These are phyloP conservation scores for Stratiomys singularior DNA, from an alignment of 2,888 invertebrate genomes.

Conservation along the genomic window DNA sequence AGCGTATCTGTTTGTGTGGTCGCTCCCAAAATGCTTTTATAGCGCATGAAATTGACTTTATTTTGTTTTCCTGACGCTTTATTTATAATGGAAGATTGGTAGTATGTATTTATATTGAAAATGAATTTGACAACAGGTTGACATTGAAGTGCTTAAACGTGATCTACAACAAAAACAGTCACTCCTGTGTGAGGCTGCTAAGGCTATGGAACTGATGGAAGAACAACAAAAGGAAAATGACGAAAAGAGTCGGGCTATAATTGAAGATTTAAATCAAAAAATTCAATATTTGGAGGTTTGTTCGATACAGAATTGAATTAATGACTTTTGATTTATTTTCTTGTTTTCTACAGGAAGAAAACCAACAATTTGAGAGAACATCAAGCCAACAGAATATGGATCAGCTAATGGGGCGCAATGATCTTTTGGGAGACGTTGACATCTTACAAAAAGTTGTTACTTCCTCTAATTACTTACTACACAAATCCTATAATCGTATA, in stretches of 20 bases:
- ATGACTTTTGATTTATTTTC: not conserved
- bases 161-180: constrained; percentile 86
- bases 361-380: constrained; percentile 55
- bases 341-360: constrained; percentile 51
- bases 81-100: too few species aligned
- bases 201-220: constrained; percentile 82
- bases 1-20: not conserved
- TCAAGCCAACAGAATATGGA: constrained; percentile 51
- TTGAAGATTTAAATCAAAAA: constrained; percentile 63
- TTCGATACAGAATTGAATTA: constrained; percentile 12
- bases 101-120: not conserved
- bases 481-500: too few species aligned
- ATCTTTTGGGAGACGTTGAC: constrained; percentile 56
- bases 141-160: constrained; percentile 78
- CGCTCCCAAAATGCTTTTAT: not conserved
- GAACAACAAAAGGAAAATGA: constrained; percentile 68
- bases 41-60: too few species aligned
- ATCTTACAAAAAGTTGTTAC: constrained; percentile 57
- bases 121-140: constrained; percentile 68
- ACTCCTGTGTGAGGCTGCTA: constrained; percentile 84
- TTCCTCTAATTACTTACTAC: not conserved
- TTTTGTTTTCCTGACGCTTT: too few species aligned
- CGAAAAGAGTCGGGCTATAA: constrained; percentile 60
- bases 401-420: constrained; percentile 56
- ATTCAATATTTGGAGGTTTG: constrained; percentile 61